Evolutionary conservation across 2,797 vertebrate genomes (phyloP), one percentile per base, ranked within the genome.

Genomic region (Cetoscarus ocellatus): DNA sequence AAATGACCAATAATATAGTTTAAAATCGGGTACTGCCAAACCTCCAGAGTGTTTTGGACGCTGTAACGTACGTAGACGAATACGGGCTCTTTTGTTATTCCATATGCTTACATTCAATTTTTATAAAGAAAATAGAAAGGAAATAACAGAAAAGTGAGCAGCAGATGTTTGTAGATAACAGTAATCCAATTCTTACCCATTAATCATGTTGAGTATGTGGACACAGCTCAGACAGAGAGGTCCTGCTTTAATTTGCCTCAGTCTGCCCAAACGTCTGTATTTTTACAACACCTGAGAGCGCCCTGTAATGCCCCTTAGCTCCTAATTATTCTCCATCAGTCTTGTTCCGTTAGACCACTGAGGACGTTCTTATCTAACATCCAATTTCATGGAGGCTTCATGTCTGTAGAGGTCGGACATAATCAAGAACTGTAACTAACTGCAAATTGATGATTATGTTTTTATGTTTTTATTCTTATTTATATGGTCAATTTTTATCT

Each of bases 241-340:
- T 67, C 81, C 62, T 64, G 57, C 50, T 82, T 66, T 85, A 83
- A 90, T 86, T 87, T 84, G 62, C 67, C 56, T 86, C 79, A 70
- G 65, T 73, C 54, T 80, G 70, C 52, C 82, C 73, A 77, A 80
- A 90, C 47, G 47, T 82, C 77, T 79, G 54, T 77, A 42, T 82
- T 75, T 50, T 74, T 70, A 59, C 55, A 84, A 70, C 79, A 88
- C 76, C 84, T 85, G 70, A 81, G 73, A 77, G 61, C 70, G 45
- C 36, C 48, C 70, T 10, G 55, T 82, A 83, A 85, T 91, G 80
- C 74, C 74, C 70, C 77, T 77, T 77, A 86, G 82, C 78, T 79
- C 73, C 66, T 83, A 80, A 88, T 90, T 86, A 90, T 85, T 89
- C 64, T 77, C 64, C 52, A 76, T 78, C 77, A 84, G 68, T 85